phyloP scores from a whole-genome alignment of 2,888 invertebrate species.

The Erebia aethiops region DNA sequence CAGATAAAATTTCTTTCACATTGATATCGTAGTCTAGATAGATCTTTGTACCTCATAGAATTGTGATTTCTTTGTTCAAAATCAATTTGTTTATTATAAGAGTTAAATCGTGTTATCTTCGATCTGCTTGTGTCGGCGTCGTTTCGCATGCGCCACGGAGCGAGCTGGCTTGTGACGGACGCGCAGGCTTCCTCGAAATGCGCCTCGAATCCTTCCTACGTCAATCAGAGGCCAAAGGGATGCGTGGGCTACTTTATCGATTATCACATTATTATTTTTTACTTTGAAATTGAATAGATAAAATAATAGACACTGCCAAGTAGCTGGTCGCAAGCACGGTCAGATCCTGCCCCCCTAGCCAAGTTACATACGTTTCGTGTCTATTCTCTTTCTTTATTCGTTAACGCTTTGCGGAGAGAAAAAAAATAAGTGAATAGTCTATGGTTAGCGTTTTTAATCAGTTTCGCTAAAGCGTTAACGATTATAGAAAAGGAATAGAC shows the following conservation, averaged over 20 bases:
- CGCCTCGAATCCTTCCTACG: conserved; percentile 55
- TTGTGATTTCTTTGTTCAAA: conserved; percentile 54
- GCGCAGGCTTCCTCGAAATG: conserved; percentile 69
- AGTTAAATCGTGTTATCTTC: conserved; percentile 74
- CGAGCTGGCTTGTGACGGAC: conserved; percentile 52
- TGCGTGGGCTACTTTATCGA: conserved; percentile 41
- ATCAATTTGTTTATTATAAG: conserved; percentile 79
- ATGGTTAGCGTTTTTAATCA: no score
- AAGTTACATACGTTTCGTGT: no score
- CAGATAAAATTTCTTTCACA: no score
- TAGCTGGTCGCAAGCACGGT: no score
- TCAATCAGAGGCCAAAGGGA: conserved; percentile 53
- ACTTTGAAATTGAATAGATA: no score
- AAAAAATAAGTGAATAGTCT: no score
- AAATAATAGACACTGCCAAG: no score
- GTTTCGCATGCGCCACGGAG: conserved; percentile 67
- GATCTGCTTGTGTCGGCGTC: conserved; percentile 72
- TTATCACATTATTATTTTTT: conserved; percentile 16
- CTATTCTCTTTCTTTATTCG: no score
- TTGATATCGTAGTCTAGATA: background rate
- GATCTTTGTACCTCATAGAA: background rate
- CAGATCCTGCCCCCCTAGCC: no score
- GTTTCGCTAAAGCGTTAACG: no score
- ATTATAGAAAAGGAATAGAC: no score
- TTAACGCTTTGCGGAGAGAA: no score